A percentile compares a stretch with the other conserved stretches of the same genome.
Conservation (phyloP, 2,888 invertebrate genomes). For the Reticulitermes lucifugus region DNA sequence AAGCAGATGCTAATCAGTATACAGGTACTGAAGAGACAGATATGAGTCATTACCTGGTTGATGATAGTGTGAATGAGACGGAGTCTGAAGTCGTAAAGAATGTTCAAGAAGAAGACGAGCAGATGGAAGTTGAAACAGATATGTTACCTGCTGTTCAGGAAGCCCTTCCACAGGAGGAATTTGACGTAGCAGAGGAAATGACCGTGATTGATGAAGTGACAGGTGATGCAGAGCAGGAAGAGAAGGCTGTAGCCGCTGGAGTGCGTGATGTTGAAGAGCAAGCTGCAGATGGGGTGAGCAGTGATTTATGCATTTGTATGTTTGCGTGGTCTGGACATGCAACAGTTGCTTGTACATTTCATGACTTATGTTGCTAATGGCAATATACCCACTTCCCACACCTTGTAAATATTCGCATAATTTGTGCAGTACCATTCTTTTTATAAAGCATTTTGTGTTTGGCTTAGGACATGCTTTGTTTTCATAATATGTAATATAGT, state of each 20-base stretch:
- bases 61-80: neutral
- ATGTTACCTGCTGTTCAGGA: neutral
- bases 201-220: slow-evolving; percentile 57
- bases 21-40: slow-evolving; percentile 2
- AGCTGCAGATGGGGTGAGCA: slow-evolving; percentile 19
- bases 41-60: neutral
- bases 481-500: too few species aligned
- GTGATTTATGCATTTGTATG: too few species aligned
- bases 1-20: slow-evolving; percentile 19
- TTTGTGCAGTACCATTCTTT: too few species aligned
- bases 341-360: too few species aligned
- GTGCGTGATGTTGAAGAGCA: slow-evolving; percentile 43
- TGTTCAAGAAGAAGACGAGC: neutral
- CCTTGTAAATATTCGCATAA: too few species aligned
- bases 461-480: too few species aligned
- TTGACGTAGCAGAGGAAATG: slow-evolving; percentile 55
- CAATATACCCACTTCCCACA: too few species aligned
- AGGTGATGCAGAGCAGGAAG: slow-evolving; percentile 54
- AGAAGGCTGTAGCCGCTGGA: slow-evolving; percentile 54
- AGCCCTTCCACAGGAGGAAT: neutral
- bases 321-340: too few species aligned
- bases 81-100: neutral
- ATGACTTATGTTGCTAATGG: too few species aligned
- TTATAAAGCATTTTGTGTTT: too few species aligned
- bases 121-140: neutral